phyloP scores from a whole-genome alignment of 2,113 vertebrate species.

The Cephalopterus ornatus region DNA sequence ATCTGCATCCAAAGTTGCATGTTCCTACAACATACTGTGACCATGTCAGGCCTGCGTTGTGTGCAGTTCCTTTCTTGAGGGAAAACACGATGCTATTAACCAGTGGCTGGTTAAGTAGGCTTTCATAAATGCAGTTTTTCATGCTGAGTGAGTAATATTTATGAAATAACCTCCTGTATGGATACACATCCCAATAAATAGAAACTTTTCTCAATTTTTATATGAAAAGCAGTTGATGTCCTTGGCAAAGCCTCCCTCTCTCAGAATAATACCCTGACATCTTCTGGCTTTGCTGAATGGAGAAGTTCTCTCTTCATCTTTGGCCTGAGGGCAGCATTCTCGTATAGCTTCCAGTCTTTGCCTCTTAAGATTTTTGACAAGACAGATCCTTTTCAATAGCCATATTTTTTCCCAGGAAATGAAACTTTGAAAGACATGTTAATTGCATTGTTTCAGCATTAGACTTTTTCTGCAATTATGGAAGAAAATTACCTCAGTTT shows the following conservation, averaged over 20 bases:
- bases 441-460: not conserved
- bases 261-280: not conserved
- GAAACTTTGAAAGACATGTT: not conserved
- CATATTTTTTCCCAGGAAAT: not conserved
- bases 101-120: not conserved
- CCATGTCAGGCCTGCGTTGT: not conserved
- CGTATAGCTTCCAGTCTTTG: not conserved
- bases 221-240: not conserved
- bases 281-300: not conserved
- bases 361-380: not conserved
- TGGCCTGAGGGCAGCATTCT: not conserved
- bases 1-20: not conserved
- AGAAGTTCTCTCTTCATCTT: not conserved
- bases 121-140: not conserved
- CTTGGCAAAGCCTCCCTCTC: not conserved
- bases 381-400: not conserved
- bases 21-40: not conserved
- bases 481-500: constrained; percentile 41
- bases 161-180: not conserved
- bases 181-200: not conserved
- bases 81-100: not conserved
- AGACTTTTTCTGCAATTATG: not conserved
- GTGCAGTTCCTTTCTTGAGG: not conserved
- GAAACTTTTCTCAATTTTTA: not conserved
- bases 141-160: not conserved